These are phyloP conservation scores for Magallana angulata DNA, from an alignment of 1,140 invertebrate species.

Conservation along the genomic window DNA sequence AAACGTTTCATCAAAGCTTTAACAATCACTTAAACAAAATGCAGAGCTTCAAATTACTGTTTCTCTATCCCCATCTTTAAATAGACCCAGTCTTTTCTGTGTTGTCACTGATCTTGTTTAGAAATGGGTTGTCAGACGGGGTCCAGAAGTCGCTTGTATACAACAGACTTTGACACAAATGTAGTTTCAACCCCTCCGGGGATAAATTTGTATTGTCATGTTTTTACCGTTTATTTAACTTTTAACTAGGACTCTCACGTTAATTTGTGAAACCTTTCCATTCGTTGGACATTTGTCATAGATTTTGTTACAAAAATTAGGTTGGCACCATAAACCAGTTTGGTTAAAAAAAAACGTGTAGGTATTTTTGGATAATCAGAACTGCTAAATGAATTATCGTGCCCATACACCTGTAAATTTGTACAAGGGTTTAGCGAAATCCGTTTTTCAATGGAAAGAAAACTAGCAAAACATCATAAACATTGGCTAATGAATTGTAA, in stretches of 20 bases:
- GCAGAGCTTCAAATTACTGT: neutral
- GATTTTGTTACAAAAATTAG: neutral
- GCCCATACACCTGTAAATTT: neutral
- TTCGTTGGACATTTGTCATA: neutral
- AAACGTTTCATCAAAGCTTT: neutral
- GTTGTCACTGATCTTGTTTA: no score
- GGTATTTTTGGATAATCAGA: no score
- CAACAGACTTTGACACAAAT: neutral
- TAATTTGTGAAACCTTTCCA: neutral
- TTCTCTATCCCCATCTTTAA: no score
- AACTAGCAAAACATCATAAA: neutral
- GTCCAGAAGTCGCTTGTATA: neutral
- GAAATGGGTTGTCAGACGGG: no score
- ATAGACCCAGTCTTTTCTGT: no score
- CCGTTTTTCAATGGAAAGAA: neutral
- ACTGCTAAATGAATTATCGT: no score
- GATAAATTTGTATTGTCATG: neutral
- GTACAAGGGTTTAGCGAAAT: neutral
- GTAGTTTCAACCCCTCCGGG: neutral
- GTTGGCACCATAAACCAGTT: no score
- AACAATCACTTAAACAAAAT: neutral
- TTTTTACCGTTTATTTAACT: neutral
- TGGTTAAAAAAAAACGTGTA: no score
- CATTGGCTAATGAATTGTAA: neutral
- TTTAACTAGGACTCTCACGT: neutral